phyloP scores from a whole-genome alignment of 1,140 invertebrate genomes.

The Hesperophylax magnus region DNA sequence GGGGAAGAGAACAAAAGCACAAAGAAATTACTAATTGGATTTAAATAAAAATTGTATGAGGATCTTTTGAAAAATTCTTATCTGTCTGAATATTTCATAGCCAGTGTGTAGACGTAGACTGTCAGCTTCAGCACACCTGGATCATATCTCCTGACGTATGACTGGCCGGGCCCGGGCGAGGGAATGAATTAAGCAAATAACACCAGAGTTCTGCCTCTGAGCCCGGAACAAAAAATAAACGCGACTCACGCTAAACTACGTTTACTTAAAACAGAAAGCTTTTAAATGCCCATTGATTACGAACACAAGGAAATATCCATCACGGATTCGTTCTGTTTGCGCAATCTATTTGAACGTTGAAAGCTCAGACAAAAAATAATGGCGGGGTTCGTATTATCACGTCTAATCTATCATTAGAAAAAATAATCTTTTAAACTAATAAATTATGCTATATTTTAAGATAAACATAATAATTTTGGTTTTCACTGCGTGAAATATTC shows the following conservation, averaged over 20 bases:
- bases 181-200: slow-evolving; percentile 44
- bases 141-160: slow-evolving; percentile 55
- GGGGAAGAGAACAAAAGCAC: too few species aligned
- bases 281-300: slow-evolving; percentile 39
- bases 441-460: too few species aligned
- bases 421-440: too few species aligned
- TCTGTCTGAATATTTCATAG: too few species aligned
- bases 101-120: background rate
- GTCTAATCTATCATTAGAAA: too few species aligned
- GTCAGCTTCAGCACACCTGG: slow-evolving; percentile 46
- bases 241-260: slow-evolving; percentile 29
- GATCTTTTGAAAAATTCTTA: too few species aligned
- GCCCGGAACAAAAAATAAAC: slow-evolving; percentile 26
- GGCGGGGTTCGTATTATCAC: too few species aligned
- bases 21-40: too few species aligned
- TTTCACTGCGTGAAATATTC: too few species aligned
- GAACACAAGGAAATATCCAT: slow-evolving; percentile 26
- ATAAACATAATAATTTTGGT: too few species aligned
- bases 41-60: too few species aligned
- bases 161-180: background rate
- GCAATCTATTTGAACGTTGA: background rate
- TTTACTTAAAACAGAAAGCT: slow-evolving; percentile 30
- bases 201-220: background rate
- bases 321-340: slow-evolving; percentile 1
- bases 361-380: too few species aligned